Evolutionary conservation across 2,888 invertebrate genomes (phyloP), one percentile per base, ranked within the genome.

Genomic region (Drosophila atripex): DNA sequence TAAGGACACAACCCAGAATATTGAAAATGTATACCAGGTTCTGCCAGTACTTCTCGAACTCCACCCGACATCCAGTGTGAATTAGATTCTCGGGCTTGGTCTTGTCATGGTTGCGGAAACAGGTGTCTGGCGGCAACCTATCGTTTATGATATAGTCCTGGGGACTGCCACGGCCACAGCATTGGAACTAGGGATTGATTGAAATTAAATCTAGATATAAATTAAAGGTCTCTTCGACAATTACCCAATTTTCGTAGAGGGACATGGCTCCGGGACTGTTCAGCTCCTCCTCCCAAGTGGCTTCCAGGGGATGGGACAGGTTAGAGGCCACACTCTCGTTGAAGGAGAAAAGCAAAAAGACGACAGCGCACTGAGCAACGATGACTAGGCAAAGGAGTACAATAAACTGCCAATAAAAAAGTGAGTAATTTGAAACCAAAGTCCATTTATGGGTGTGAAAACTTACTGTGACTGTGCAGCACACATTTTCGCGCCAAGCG

Each of bases 401-500:
- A 6, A 87, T 71, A 55, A 89, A 89, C 90, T 90, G 56, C 1
- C 68, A 69, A 41, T n/a, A 3, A 1, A 7, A 2, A 7, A 18
- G 32, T 32, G 1, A 16, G 16, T 4, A 1, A 18, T 8, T 23
- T 16, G 1, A 0, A 7, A 6, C 4, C 12, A 6, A 7, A 51
- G 94, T 92, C 0, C 14, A n/a, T 25, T 16, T 11, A 0, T 94
- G 1, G n/a, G n/a, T 1, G 2, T 14, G 7, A n/a, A 6, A 7
- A 41, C 94, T 93, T 92, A 97, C 96, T 88, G 95, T 95, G 88
- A 96, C 93, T 56, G 96, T 94, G 94, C 97, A 96, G 92, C 96
- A 97, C 89, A 96, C 95, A 91, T 95, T 96, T 91, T 97, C 97
- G 73, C 95, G 94, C 77, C 96, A 94, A 6, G 97, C 97, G 35